Conservation (phyloP, 1,140 invertebrate species). For the Calephelis nemesis region DNA sequence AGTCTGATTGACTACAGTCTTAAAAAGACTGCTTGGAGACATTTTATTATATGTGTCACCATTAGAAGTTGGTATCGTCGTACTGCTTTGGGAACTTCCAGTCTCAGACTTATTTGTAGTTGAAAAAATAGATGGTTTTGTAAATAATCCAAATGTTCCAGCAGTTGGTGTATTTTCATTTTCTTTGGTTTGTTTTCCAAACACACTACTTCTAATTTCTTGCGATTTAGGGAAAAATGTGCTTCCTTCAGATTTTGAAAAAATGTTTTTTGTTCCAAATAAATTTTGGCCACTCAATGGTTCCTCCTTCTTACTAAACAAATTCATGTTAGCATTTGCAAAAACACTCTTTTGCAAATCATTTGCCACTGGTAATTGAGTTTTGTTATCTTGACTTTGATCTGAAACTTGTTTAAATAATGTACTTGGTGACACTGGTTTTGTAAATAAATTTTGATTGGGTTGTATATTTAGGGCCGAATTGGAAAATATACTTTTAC, state of each 20-base stretch:
- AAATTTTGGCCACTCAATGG: conserved; percentile 8
- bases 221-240: conserved; percentile 43
- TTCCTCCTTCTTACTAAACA: conserved; percentile 30
- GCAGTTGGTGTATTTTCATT: conserved; percentile 27
- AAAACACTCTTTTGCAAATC: conserved; percentile 23
- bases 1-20: conserved; percentile 41
- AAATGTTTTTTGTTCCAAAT: conserved; percentile 35
- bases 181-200: conserved; percentile 31
- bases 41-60: conserved; percentile 36
- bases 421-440: conserved; percentile 7
- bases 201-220: conserved; percentile 33
- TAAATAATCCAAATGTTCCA: conserved; percentile 49
- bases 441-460: background rate
- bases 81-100: conserved; percentile 26
- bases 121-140: conserved; percentile 32
- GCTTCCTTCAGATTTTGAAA: conserved; percentile 34
- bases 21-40: conserved; percentile 64
- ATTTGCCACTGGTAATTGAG: background rate
- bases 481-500: conserved; percentile 24
- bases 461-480: background rate
- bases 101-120: conserved; percentile 24
- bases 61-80: conserved; percentile 31
- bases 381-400: background rate
- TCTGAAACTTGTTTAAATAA: conserved; percentile 13
- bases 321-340: conserved; percentile 30